phyloP scores from a whole-genome alignment of 2,113 vertebrate genomes.

The Pitta sordida region DNA sequence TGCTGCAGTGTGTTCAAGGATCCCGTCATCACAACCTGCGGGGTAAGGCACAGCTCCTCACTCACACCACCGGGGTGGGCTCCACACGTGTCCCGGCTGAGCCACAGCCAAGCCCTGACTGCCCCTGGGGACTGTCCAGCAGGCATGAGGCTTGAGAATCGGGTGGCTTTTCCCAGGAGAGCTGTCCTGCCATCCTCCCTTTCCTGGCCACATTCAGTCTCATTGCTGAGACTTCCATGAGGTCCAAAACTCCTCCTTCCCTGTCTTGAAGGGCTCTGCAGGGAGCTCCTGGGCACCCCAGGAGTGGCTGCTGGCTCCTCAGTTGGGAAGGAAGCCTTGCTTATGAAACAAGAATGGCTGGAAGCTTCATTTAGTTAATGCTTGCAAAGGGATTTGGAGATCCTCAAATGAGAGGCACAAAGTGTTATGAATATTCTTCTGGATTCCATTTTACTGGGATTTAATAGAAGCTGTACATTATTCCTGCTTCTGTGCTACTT shows the following conservation, averaged over 20 bases:
- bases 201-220: not conserved
- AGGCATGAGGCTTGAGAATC: not conserved
- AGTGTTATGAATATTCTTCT: slow-evolving; percentile 11
- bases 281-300: not conserved
- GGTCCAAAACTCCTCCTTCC: not conserved
- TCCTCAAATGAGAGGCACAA: not conserved
- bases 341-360: not conserved
- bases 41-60: slow-evolving; percentile 76
- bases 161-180: not conserved
- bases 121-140: not conserved
- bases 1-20: slow-evolving; percentile 97
- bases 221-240: not conserved
- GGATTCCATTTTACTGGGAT: not conserved
- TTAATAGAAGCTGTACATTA: slow-evolving; percentile 42
- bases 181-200: not conserved
- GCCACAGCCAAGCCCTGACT: not conserved
- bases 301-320: not conserved
- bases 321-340: not conserved
- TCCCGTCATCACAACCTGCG: slow-evolving; percentile 97
- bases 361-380: slow-evolving; percentile 48
- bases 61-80: not conserved
- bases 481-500: not conserved
- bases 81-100: not conserved
- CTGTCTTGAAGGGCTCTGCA: not conserved
- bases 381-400: slow-evolving; percentile 23